Evolutionary conservation across 2,113 vertebrate species (phyloP).

Genomic region (Pedionomus torquatus): DNA sequence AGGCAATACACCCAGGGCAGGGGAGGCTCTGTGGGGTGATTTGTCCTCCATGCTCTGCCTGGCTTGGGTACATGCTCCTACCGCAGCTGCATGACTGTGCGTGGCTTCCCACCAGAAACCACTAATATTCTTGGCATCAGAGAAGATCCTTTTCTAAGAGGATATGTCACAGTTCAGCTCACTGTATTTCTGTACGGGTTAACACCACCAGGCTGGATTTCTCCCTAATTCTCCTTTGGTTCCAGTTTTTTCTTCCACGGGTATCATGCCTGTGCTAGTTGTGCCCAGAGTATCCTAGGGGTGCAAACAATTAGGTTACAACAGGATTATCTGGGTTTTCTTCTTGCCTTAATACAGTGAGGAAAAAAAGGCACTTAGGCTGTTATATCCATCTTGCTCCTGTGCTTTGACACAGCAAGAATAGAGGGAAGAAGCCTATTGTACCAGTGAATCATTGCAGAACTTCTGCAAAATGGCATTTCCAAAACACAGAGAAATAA

Average conservation of each 20-base stretch:
- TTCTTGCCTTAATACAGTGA: conserved; percentile 25
- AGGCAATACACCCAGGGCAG: background rate
- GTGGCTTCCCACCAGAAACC: background rate
- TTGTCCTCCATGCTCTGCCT: fast-evolving
- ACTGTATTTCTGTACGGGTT: background rate
- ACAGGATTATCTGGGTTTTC: conserved; percentile 29
- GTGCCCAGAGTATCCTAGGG: background rate
- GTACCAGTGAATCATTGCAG: conserved; percentile 2
- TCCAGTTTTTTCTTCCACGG: background rate
- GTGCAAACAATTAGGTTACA: conserved; percentile 50
- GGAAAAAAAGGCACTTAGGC: conserved; percentile 17
- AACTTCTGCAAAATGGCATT: conserved; percentile 6
- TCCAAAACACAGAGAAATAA: background rate
- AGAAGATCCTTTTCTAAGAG: conserved; percentile 43
- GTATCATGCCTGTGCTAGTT: background rate
- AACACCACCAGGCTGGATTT: conserved; percentile 42
- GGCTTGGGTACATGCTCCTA: background rate
- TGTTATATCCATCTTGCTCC: background rate
- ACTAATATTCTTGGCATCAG: background rate
- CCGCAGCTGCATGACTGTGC: background rate
- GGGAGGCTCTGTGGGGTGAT: background rate
- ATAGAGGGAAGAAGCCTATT: conserved; percentile 3
- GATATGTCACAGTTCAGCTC: conserved; percentile 49
- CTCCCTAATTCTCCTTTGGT: conserved; percentile 51
- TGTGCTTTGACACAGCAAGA: background rate